Evolutionary conservation across 2,113 vertebrate genomes (phyloP).

Genomic region (Dromaius novaehollandiae): DNA sequence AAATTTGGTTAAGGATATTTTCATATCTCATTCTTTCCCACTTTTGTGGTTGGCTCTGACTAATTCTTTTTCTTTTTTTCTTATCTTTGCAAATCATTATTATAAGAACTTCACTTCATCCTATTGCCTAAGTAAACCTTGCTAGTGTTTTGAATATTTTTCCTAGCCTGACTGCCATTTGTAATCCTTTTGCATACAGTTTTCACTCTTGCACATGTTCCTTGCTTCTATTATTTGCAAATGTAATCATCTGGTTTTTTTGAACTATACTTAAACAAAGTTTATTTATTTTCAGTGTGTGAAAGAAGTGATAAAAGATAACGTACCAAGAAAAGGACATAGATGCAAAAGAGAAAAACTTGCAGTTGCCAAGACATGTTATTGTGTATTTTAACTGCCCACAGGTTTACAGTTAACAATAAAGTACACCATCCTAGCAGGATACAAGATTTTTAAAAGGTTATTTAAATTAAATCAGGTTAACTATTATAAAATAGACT

Average conservation of each 20-base stretch:
- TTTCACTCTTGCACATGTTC: background rate
- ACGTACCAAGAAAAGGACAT: fast-evolving
- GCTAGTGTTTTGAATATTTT: background rate
- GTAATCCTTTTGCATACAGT: background rate
- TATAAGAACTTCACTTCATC: background rate
- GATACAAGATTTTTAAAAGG: background rate
- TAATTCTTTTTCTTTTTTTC: background rate
- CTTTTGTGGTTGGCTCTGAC: background rate
- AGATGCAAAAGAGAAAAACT: background rate
- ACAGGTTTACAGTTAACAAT: conserved; percentile 4
- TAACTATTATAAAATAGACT: conserved; percentile 43
- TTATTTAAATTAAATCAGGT: conserved; percentile 32
- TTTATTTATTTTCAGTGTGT: background rate
- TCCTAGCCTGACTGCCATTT: background rate
- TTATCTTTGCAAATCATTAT: background rate
- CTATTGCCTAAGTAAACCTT: background rate
- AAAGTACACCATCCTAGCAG: background rate
- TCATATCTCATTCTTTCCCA: background rate
- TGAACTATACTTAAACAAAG: background rate
- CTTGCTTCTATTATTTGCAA: background rate
- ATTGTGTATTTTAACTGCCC: background rate
- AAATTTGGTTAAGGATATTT: background rate
- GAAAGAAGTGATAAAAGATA: background rate
- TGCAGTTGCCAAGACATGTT: background rate
- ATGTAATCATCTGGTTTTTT: background rate